phyloP scores from a whole-genome alignment of 2,113 vertebrate genomes.

The Ranitomeya variabilis region DNA sequence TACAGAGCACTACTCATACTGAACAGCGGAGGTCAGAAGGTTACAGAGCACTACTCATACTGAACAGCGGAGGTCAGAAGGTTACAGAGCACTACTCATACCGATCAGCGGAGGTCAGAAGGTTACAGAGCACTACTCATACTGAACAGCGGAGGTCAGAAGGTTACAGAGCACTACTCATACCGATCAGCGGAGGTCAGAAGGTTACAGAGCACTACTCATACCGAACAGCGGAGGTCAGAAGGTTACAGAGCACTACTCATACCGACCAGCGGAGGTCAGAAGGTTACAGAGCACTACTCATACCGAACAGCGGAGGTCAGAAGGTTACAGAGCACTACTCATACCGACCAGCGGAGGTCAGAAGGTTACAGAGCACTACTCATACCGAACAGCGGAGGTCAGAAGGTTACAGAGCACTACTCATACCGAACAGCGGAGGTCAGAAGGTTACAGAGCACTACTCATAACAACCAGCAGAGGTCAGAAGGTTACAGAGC shows the following conservation, averaged over 20 bases:
- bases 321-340: neutral
- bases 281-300: neutral
- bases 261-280: neutral
- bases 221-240: too few species aligned
- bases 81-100: neutral
- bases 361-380: neutral
- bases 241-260: neutral
- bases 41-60: neutral
- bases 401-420: neutral
- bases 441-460: neutral
- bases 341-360: neutral
- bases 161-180: too few species aligned
- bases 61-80: neutral
- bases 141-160: neutral
- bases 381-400: too few species aligned
- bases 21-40: neutral
- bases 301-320: neutral
- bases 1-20: too few species aligned
- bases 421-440: neutral
- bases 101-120: neutral
- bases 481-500: neutral
- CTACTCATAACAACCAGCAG: neutral
- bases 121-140: neutral
- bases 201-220: too few species aligned
- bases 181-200: neutral